phyloP scores from a whole-genome alignment of 53 echinoderm and acorn worm species.

The Echinometra lucunter region DNA sequence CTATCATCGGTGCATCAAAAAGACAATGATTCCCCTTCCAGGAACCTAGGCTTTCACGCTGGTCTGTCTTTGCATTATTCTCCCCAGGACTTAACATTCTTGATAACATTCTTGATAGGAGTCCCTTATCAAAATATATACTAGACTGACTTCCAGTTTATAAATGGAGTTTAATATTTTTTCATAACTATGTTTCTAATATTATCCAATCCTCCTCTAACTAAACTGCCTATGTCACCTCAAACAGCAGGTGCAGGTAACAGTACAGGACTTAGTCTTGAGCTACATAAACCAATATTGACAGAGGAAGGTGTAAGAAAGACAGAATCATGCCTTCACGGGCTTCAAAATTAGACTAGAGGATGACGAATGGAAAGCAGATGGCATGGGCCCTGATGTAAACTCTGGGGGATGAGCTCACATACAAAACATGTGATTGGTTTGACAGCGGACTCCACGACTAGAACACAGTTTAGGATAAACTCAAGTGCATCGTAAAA shows the following conservation, averaged over 20 bases:
- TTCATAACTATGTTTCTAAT: neutral
- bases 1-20: neutral
- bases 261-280: neutral
- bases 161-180: neutral
- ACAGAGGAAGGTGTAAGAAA: neutral
- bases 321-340: neutral
- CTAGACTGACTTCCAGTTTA: neutral
- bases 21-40: neutral
- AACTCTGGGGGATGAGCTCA: neutral
- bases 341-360: neutral
- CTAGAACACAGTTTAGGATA: neutral
- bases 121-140: neutral
- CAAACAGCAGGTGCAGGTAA: neutral
- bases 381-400: neutral
- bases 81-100: constrained; percentile 16
- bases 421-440: constrained; percentile 11
- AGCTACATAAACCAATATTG: neutral
- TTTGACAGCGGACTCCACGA: no score
- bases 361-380: constrained; percentile 19
- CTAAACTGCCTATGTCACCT: neutral
- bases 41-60: neutral
- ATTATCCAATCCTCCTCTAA: neutral
- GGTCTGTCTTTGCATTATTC: neutral
- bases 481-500: neutral
- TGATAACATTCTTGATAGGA: neutral